These are phyloP conservation scores for Esox lucius DNA, from an alignment of 2,797 vertebrate genomes.

Conservation along the genomic window DNA sequence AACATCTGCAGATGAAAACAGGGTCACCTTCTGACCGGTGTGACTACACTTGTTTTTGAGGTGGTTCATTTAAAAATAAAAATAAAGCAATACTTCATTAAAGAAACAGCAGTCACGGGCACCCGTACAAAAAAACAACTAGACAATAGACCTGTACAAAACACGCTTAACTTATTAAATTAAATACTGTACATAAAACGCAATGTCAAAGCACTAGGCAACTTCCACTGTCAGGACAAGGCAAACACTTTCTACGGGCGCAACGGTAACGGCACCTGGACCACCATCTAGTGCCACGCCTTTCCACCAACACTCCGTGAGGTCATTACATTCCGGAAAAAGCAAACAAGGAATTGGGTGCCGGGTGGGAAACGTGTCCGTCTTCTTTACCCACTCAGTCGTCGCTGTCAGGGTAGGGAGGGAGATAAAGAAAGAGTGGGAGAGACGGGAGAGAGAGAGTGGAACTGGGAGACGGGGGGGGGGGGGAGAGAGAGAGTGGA, in stretches of 20 bases:
- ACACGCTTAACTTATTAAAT: conserved; percentile 79
- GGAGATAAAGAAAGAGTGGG: too few species aligned
- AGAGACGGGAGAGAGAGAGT: too few species aligned
- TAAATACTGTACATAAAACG: conserved; percentile 79
- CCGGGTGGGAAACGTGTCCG: too few species aligned
- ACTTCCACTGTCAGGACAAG: conserved; percentile 51
- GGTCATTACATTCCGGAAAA: too few species aligned
- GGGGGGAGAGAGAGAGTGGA: too few species aligned
- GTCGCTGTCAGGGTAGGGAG: too few species aligned
- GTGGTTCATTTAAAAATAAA: conserved; percentile 37
- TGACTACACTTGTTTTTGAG: conserved; percentile 16
- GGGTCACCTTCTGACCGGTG: conserved; percentile 25
- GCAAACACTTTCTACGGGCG: conserved; percentile 22
- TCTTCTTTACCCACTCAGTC: too few species aligned
- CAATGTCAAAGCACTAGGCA: conserved; percentile 61
- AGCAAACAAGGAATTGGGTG: too few species aligned
- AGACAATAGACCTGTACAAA: conserved; percentile 61
- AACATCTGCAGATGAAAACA: conserved; percentile 30
- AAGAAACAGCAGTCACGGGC: conserved; percentile 66
- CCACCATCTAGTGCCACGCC: background rate
- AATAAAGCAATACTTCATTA: conserved; percentile 58
- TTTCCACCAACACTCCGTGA: background rate
- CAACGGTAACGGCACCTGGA: background rate
- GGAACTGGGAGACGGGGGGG: too few species aligned
- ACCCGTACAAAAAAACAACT: conserved; percentile 26